These are phyloP conservation scores for Strigamia maritima DNA, from an alignment of 2,888 invertebrate genomes.

Conservation along the genomic window DNA sequence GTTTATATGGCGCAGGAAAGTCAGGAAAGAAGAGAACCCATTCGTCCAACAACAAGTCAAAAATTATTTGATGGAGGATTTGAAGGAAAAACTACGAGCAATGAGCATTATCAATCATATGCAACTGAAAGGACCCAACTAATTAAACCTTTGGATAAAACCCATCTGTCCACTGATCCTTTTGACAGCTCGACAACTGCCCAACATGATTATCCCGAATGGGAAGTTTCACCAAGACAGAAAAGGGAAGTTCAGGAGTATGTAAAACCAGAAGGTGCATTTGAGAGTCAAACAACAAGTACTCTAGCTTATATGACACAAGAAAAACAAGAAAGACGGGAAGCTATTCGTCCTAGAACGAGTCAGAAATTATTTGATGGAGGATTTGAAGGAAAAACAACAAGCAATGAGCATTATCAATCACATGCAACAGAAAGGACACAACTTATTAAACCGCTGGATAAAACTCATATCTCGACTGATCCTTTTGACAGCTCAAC, in stretches of 20 bases:
- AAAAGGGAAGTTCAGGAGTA: not conserved
- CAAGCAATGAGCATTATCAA: not conserved
- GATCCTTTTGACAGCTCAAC: slow-evolving; percentile 32
- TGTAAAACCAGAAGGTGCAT: slow-evolving; percentile 17
- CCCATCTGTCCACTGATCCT: not conserved
- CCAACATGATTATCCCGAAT: not conserved
- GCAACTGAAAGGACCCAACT: not conserved
- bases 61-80: not conserved
- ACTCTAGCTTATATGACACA: not conserved
- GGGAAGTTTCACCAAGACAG: slow-evolving; percentile 5
- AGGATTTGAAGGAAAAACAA: slow-evolving; percentile 5
- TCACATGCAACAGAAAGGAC: slow-evolving; percentile 11
- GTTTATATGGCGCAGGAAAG: not conserved
- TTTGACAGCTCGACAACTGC: not conserved
- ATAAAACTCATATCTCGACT: not conserved
- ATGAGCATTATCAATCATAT: not conserved
- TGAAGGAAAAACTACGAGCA: not conserved
- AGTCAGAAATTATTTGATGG: not conserved
- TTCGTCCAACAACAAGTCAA: not conserved
- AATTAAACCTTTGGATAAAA: not conserved
- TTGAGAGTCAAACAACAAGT: slow-evolving; percentile 3
- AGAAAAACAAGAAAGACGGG: not conserved
- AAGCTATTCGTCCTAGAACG: slow-evolving; percentile 31
- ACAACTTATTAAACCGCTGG: not conserved
- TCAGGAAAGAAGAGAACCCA: not conserved